phyloP scores from a whole-genome alignment of 2,797 vertebrate species.

The Enteromius afrohamiltoni region DNA sequence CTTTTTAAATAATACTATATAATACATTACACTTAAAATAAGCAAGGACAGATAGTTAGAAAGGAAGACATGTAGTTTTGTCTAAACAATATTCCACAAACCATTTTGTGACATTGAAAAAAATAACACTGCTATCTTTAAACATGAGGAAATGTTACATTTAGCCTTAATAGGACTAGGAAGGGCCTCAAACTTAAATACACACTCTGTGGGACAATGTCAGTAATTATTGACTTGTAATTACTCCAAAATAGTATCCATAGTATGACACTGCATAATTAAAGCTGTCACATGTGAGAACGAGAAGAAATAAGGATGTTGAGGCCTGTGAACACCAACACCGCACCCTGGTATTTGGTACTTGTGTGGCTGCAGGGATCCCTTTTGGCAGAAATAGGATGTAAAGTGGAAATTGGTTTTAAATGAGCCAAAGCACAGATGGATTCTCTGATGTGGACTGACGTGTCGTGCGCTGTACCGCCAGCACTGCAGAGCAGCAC shows the following conservation, averaged over 20 bases:
- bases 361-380: constrained; percentile 40
- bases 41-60: neutral
- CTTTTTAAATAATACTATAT: neutral
- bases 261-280: constrained; percentile 41
- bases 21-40: neutral
- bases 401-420: constrained; percentile 49
- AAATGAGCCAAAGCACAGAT: constrained; percentile 45
- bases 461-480: constrained; percentile 50
- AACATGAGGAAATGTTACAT: neutral
- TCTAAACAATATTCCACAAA: constrained; percentile 73
- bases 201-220: constrained; percentile 15
- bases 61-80: neutral
- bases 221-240: constrained; percentile 45
- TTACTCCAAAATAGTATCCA: constrained; percentile 30
- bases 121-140: constrained; percentile 34
- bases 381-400: constrained; percentile 59
- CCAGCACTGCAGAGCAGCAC: constrained; percentile 29
- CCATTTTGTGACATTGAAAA: constrained; percentile 66
- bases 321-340: constrained; percentile 31
- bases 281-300: constrained; percentile 5
- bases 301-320: constrained; percentile 19
- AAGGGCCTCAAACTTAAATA: constrained; percentile 21
- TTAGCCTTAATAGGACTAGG: constrained; percentile 11
- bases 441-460: constrained; percentile 49
- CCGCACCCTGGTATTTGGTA: constrained; percentile 33